Evolutionary conservation across 2,888 invertebrate species (phyloP).

Genomic region (Nephrotoma guestfalica): DNA sequence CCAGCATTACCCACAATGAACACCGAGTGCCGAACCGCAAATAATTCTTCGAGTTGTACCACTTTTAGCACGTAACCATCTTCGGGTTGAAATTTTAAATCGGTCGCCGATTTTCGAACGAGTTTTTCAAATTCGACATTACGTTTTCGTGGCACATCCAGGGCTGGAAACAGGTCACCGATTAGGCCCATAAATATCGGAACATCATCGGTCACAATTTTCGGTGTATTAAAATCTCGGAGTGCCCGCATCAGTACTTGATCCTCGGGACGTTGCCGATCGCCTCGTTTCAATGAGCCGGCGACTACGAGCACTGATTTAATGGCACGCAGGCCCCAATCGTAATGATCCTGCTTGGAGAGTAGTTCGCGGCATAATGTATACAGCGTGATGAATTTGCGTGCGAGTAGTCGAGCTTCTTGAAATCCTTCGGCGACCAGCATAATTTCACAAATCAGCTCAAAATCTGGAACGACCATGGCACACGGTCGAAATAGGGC

Average conservation of each 20-base stretch:
- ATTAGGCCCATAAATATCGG: constrained; percentile 90
- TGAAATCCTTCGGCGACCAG: constrained; percentile 93
- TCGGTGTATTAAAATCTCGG: constrained; percentile 88
- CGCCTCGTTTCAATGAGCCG: constrained; percentile 72
- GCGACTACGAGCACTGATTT: constrained; percentile 92
- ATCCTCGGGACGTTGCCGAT: constrained; percentile 68
- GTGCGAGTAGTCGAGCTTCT: constrained; percentile 75
- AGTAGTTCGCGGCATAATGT: constrained; percentile 78
- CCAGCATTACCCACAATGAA: constrained; percentile 77
- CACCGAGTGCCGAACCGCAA: constrained; percentile 88
- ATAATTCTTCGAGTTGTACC: constrained; percentile 82
- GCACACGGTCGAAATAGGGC: constrained; percentile 77
- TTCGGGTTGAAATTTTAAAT: constrained; percentile 79
- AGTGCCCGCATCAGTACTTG: constrained; percentile 88
- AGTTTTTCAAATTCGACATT: constrained; percentile 71
- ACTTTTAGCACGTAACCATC: constrained; percentile 76
- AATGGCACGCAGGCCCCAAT: constrained; percentile 91
- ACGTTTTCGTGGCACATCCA: constrained; percentile 81
- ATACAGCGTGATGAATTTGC: constrained; percentile 89
- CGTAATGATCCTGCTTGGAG: constrained; percentile 92
- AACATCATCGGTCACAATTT: constrained; percentile 84
- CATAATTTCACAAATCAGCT: constrained; percentile 93
- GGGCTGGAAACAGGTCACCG: constrained; percentile 81
- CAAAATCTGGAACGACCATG: constrained; percentile 93
- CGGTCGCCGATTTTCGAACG: constrained; percentile 60